Conservation (phyloP, 2,888 invertebrate species). For the Parasteatoda lunata region DNA sequence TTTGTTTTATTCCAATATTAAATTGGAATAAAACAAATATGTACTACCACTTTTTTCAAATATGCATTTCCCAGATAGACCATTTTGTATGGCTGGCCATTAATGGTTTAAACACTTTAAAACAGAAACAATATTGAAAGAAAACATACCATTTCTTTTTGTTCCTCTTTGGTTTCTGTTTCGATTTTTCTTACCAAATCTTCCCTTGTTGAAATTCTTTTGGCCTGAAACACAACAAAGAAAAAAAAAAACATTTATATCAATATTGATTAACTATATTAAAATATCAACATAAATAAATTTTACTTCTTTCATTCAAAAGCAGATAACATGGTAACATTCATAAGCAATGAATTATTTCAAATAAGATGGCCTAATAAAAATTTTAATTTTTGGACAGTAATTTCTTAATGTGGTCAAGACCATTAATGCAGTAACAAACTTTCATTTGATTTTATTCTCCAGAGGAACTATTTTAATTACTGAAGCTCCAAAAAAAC, state of each 20-base stretch:
- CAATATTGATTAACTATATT: no score
- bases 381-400: not conserved
- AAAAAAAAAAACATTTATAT: not conserved
- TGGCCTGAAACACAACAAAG: conserved; percentile 16
- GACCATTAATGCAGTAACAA: not conserved
- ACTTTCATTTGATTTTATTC: no score
- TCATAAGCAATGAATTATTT: no score
- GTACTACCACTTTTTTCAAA: no score
- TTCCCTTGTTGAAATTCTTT: conserved; percentile 28
- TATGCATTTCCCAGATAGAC: no score
- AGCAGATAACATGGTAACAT: no score
- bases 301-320: no score
- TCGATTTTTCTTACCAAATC: conserved; percentile 29
- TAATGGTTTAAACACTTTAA: not conserved
- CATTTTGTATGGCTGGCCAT: not conserved
- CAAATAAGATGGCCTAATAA: not conserved
- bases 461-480: no score
- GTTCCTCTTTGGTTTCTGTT: conserved; percentile 5
- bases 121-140: not conserved
- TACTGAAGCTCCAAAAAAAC: no score
- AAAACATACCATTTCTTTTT: conserved; percentile 11
- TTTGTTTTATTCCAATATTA: no score
- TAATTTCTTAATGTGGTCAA: not conserved
- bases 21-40: no score
- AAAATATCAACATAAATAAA: no score